Conservation (phyloP, 2,113 vertebrate genomes). For the Siphamia tubifer region DNA sequence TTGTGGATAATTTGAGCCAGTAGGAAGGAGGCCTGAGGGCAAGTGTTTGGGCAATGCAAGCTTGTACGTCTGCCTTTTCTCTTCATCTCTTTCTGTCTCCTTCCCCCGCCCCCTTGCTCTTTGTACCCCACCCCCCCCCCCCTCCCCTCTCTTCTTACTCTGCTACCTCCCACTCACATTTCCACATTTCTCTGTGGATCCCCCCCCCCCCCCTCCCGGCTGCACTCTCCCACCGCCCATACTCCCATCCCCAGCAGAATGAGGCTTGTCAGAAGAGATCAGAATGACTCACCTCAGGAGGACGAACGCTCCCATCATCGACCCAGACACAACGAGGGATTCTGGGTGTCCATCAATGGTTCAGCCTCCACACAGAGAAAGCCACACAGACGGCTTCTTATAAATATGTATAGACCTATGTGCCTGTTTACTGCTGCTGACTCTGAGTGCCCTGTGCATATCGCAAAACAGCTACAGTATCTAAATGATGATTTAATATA, state of each 20-base stretch:
- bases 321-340: conserved; percentile 2
- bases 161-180: too few relatives aligned
- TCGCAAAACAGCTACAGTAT: not conserved
- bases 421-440: not conserved
- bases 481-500: conserved; percentile 11
- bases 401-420: not conserved
- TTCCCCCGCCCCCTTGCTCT: not conserved
- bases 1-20: conserved; percentile 36
- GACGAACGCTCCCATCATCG: conserved; percentile 11
- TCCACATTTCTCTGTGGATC: too few relatives aligned
- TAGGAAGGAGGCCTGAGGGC: conserved; percentile 29
- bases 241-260: conserved; percentile 26
- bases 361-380: not conserved
- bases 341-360: conserved; percentile 7
- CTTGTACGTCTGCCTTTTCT: not conserved
- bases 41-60: conserved; percentile 26
- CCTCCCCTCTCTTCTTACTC: not conserved
- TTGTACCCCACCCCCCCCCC: not conserved
- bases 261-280: conserved; percentile 54
- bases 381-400: not conserved
- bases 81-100: not conserved
- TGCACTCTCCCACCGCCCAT: not conserved
- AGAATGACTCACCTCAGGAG: conserved; percentile 46
- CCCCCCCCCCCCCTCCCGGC: conserved; percentile 8
- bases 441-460: not conserved